phyloP scores from a whole-genome alignment of 2,113 vertebrate species.

The Mastomys coucha region DNA sequence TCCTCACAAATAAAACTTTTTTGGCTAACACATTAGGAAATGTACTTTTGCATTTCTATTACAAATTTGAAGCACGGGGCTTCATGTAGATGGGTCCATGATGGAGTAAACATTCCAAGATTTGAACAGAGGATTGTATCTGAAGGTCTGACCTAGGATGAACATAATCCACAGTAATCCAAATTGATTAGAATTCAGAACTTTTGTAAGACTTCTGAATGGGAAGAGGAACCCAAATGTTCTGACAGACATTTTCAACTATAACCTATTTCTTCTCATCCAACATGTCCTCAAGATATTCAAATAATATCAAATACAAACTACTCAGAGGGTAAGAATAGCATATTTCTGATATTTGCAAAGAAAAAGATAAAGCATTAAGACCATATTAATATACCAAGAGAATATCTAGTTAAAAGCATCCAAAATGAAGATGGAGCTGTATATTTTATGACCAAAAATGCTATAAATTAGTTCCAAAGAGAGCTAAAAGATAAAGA shows the following conservation, averaged over 20 bases:
- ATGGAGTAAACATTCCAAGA: not conserved
- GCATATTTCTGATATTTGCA: not conserved
- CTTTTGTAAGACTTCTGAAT: not conserved
- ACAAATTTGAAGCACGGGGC: not conserved
- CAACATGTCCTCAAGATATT: not conserved
- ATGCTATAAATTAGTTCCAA: not conserved
- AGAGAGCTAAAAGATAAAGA: not conserved
- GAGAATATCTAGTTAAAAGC: not conserved
- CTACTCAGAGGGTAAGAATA: not conserved
- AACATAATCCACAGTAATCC: not conserved
- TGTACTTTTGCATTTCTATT: not conserved
- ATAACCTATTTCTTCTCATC: not conserved
- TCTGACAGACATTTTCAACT: not conserved
- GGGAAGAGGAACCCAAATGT: not conserved
- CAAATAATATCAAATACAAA: conserved; percentile 5
- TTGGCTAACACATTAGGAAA: not conserved
- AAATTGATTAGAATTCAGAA: not conserved
- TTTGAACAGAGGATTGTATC: not conserved
- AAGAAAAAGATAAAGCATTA: not conserved
- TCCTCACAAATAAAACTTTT: not conserved
- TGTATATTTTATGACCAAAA: not conserved
- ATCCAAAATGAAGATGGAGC: not conserved
- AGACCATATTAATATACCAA: not conserved
- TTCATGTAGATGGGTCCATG: not conserved
- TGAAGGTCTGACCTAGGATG: not conserved